Base-by-base conservation (phyloP, 2,888 invertebrate genomes). In the Salpingus planirostris region DNA sequence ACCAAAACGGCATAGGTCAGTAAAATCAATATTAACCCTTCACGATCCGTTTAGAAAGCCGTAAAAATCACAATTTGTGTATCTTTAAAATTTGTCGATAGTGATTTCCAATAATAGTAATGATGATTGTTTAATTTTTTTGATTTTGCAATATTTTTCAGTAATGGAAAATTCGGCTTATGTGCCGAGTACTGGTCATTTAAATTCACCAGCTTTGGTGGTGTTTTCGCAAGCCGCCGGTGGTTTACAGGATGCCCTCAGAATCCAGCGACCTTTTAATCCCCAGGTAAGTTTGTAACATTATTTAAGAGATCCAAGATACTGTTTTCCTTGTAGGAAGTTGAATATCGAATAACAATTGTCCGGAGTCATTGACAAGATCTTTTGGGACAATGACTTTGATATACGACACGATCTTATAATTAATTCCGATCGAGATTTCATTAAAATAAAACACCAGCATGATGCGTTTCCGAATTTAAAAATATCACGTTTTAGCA, bases 121-220 rank as follows among this genome's bases (percentile, higher is more conserved):
- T 13, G 21, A 31, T 12, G 11, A 21, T 30, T 13, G 22, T 14
- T 41, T 22, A 15, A 7, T 13, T 15, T 13, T 33, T 27, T 27
- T 7, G 7, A 34, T 29, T 21, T 27, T 28, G n/a, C 5, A 12
- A 13, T 24, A 11, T 4, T 23, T 36, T 41, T 21, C 31, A 55
- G 64, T 66, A 68, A 81, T 81, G 81, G 80, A 81, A 70, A 80
- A 80, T 67, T 79, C 79, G 62, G 76, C 78, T 49, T 80, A 80
- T 65, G 74, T 74, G 53, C 74, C 76, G 49, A 79, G 76, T 62
- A 73, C 77, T 55, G 78, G 73, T 62, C 78, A 80, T 66, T 70
- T 80, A 62, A 78, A 78, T 65, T 79, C 79, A 56, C 79, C 80
- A 57, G 78, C 79, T 59, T 67, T 80, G 64, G 80, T 81, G 58